These are phyloP conservation scores for Leguminivora glycinivorella DNA, from an alignment of 1,140 invertebrate genomes.

Conservation along the genomic window DNA sequence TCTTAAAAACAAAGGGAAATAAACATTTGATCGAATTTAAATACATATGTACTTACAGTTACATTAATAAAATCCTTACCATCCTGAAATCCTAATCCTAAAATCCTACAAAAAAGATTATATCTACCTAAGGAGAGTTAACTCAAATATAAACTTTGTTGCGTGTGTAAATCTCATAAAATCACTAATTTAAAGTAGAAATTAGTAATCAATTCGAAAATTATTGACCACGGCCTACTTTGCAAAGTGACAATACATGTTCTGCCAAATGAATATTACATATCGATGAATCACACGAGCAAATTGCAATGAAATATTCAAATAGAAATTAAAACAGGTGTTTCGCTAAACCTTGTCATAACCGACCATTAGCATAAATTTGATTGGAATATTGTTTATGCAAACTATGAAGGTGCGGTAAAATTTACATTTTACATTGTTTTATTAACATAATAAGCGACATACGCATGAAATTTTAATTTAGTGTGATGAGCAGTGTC, in stretches of 20 bases:
- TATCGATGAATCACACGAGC: constrained; percentile 47
- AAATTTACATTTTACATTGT: constrained; percentile 22
- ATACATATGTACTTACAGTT: no score
- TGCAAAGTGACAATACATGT: constrained; percentile 12
- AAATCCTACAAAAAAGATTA: no score
- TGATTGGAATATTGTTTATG: constrained; percentile 49
- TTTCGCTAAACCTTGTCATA: constrained; percentile 47
- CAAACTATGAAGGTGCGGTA: constrained; percentile 37
- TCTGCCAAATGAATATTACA: constrained; percentile 51
- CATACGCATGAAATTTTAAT: constrained; percentile 26
- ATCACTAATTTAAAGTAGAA: background rate
- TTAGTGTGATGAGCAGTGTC: constrained; percentile 12
- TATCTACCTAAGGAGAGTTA: no score
- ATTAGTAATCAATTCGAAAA: background rate
- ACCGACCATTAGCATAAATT: constrained; percentile 56
- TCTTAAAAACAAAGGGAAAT: no score
- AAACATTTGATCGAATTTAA: background rate
- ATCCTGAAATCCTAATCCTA: no score
- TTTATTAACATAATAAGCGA: constrained; percentile 1
- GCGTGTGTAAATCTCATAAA: no score
- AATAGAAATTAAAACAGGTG: constrained; percentile 54
- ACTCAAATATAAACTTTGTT: no score
- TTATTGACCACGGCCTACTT: background rate
- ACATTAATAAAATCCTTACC: no score
- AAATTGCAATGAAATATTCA: constrained; percentile 48